Conservation (phyloP, 1,140 invertebrate species). For the Drosophila virilis region DNA sequence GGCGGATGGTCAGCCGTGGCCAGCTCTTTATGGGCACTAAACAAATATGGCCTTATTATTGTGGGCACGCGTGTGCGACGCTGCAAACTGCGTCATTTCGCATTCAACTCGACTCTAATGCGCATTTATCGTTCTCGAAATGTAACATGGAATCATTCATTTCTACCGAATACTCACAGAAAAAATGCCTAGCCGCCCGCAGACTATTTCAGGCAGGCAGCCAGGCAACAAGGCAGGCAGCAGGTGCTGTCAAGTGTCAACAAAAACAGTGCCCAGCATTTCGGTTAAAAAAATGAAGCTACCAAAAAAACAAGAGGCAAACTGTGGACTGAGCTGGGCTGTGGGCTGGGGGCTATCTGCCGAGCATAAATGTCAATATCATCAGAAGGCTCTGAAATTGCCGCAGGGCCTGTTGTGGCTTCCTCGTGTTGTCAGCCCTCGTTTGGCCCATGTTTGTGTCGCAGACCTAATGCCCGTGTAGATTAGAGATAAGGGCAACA, state of each 20-base stretch:
- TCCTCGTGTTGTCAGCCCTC: conserved; percentile 28
- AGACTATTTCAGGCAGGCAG: conserved; percentile 31
- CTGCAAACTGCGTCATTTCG: conserved; percentile 51
- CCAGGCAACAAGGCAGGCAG: conserved; percentile 9
- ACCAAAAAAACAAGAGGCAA: conserved; percentile 19
- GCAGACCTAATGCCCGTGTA: conserved; percentile 71
- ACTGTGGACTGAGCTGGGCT: neutral
- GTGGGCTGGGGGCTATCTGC: conserved; percentile 45
- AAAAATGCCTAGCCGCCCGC: conserved; percentile 2
- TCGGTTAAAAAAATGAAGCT: conserved; percentile 52
- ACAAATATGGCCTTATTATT: conserved; percentile 45
- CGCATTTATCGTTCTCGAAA: conserved; percentile 46
- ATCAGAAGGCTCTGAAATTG: conserved; percentile 52
- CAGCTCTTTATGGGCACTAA: conserved; percentile 45
- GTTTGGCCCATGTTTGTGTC: conserved; percentile 61
- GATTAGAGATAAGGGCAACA: conserved; percentile 77
- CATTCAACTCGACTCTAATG: conserved; percentile 37
- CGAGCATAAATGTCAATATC: conserved; percentile 79
- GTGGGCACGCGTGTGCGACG: conserved; percentile 44
- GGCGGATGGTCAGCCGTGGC: conserved; percentile 24
- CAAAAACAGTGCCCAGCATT: conserved; percentile 44
- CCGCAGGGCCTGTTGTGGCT: conserved; percentile 61
- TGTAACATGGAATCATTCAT: conserved; percentile 35
- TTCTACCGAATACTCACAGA: conserved; percentile 11
- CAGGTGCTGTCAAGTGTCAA: conserved; percentile 79